phyloP scores from a whole-genome alignment of 2,888 invertebrate species.

The Diplolepis rosae region DNA sequence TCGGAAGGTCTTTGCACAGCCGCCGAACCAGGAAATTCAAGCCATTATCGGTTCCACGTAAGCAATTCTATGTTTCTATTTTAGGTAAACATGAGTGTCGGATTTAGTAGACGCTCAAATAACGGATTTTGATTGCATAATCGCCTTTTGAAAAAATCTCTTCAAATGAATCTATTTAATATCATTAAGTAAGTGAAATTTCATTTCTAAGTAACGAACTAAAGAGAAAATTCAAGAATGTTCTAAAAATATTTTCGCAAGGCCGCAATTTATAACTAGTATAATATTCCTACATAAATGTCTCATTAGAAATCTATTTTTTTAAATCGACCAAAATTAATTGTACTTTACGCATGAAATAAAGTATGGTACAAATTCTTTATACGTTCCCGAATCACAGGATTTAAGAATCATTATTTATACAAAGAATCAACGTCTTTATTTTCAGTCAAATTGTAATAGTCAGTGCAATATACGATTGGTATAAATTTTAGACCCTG shows the following conservation, averaged over 20 bases:
- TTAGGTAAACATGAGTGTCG: constrained; percentile 12
- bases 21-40: constrained; percentile 89
- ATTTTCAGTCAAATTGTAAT: not conserved
- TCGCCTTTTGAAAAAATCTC: not conserved
- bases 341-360: not conserved
- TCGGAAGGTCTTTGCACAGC: constrained; percentile 88
- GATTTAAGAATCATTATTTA: too few relatives aligned
- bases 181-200: not conserved
- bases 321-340: not conserved
- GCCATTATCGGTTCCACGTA: constrained; percentile 84
- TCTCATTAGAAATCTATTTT: not conserved
- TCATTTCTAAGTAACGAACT: too few relatives aligned
- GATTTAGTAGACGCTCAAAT: constrained; percentile 14
- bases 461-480: not conserved
- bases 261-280: not conserved
- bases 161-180: not conserved
- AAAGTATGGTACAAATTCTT: constrained; percentile 13
- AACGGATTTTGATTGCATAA: constrained; percentile 18
- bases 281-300: constrained; percentile 8
- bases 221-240: not conserved
- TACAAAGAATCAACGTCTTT: not conserved
- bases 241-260: not conserved
- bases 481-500: not conserved
- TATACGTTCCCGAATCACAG: not conserved
- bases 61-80: constrained; percentile 7